Percentiles rank a stretch among this genome's conserved stretches.
These are phyloP conservation scores for Elegia similella DNA, from an alignment of 2,888 invertebrate species.

Conservation along the genomic window DNA sequence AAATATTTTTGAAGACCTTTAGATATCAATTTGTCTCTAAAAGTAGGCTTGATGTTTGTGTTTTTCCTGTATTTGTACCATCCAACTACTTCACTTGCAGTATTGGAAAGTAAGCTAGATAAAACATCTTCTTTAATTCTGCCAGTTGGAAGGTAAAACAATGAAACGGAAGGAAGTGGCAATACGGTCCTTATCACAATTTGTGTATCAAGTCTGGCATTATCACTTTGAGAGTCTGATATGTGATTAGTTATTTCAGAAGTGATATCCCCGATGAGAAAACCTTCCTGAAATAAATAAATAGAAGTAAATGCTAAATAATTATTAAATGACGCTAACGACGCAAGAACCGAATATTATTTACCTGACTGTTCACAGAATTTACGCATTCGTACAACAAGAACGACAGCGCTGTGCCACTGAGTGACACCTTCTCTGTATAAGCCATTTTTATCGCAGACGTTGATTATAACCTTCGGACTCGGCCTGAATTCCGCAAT, in stretches of 20 bases:
- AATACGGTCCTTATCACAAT: constrained; percentile 83
- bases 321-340: not conserved
- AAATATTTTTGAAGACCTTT: constrained; percentile 83
- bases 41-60: constrained; percentile 77
- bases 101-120: constrained; percentile 71
- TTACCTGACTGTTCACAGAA: constrained; percentile 81
- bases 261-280: constrained; percentile 84
- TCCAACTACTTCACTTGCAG: constrained; percentile 82
- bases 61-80: constrained; percentile 85
- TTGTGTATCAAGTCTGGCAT: constrained; percentile 81
- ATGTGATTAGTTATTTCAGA: constrained; percentile 84
- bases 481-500: not conserved
- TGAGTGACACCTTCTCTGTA: constrained; percentile 77
- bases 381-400: constrained; percentile 85
- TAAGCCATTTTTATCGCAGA: constrained; percentile 52
- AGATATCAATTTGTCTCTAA: constrained; percentile 84
- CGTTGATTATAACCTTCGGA: not conserved
- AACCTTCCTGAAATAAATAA: constrained; percentile 76
- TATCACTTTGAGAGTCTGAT: constrained; percentile 85
- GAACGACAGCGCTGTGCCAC: constrained; percentile 85
- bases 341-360: not conserved
- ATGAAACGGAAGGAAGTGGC: constrained; percentile 79
- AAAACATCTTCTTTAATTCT: constrained; percentile 80
- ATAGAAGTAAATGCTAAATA: not conserved
- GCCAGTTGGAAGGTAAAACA: constrained; percentile 82